A percentile compares a stretch with the other conserved stretches of the same genome.
Evolutionary conservation across 2,113 vertebrate species (phyloP).

Genomic region (Chloropsis hardwickii): DNA sequence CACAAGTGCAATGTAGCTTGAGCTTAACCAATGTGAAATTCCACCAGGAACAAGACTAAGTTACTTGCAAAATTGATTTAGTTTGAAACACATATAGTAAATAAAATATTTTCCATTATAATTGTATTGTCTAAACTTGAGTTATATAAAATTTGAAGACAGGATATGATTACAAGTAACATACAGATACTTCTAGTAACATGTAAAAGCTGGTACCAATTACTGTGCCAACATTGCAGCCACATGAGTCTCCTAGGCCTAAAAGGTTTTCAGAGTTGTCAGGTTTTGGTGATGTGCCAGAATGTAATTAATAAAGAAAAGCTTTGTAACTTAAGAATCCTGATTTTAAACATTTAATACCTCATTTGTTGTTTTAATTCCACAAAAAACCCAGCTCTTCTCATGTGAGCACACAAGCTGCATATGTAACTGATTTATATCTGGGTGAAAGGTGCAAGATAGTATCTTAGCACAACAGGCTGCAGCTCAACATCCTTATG

Average conservation of each 20-base stretch:
- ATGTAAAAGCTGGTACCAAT: neutral
- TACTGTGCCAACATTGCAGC: neutral
- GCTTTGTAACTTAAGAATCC: neutral
- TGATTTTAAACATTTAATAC: neutral
- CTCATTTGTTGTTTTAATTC: neutral
- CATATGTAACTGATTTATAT: neutral
- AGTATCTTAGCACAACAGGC: neutral
- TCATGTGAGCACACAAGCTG: neutral
- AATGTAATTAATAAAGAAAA: neutral
- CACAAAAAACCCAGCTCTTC: neutral
- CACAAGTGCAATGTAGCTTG: slow-evolving; percentile 19
- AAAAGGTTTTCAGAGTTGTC: neutral
- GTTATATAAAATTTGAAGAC: neutral
- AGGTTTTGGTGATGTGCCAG: neutral
- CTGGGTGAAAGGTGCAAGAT: neutral
- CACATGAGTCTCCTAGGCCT: neutral
- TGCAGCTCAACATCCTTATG: neutral
- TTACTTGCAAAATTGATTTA: neutral
- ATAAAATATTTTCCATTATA: neutral
- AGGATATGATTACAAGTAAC: neutral
- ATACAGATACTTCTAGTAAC: neutral
- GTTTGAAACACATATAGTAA: neutral
- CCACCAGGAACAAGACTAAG: neutral
- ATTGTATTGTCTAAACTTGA: neutral
- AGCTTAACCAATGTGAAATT: slow-evolving; percentile 21